Percentiles rank a stretch among this genome's conserved stretches.
Evolutionary conservation across 2,888 invertebrate genomes (phyloP).

Genomic region (Stenotaenia linearis): DNA sequence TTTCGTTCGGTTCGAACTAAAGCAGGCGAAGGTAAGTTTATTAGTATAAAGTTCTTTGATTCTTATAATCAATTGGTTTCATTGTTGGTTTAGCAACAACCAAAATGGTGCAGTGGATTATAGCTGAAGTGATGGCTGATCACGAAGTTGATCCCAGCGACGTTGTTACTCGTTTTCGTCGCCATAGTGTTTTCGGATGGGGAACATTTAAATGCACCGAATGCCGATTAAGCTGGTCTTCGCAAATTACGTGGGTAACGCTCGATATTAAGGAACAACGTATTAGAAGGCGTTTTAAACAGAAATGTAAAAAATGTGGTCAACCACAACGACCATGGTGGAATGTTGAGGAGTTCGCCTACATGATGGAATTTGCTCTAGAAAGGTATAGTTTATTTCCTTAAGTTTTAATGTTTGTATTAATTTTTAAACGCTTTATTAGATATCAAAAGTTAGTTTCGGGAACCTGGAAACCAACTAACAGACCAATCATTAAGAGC

Average conservation of each 20-base stretch:
- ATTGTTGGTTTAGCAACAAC: too few relatives aligned
- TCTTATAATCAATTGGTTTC: too few relatives aligned
- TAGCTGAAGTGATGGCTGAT: conserved; percentile 29
- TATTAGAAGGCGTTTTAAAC: conserved; percentile 28
- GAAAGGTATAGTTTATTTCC: background rate
- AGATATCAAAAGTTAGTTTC: background rate
- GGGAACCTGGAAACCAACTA: conserved; percentile 24
- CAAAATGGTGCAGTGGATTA: conserved; percentile 30
- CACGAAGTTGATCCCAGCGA: background rate
- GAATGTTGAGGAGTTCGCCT: conserved; percentile 29
- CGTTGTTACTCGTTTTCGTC: background rate
- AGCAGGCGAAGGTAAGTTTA: too few relatives aligned
- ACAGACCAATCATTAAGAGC: background rate
- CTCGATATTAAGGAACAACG: conserved; percentile 28
- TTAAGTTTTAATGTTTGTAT: background rate
- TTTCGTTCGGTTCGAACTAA: too few relatives aligned
- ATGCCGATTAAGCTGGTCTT: conserved; percentile 24
- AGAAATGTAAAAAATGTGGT: conserved; percentile 29
- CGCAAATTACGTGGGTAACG: conserved; percentile 30
- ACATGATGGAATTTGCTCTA: conserved; percentile 29
- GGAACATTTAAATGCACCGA: conserved; percentile 21
- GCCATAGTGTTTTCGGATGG: conserved; percentile 31
- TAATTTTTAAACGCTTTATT: background rate
- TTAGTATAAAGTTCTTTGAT: too few relatives aligned
- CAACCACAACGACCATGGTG: conserved; percentile 28